Conservation (phyloP, 2,113 vertebrate genomes). For the Fulmarus glacialis region DNA sequence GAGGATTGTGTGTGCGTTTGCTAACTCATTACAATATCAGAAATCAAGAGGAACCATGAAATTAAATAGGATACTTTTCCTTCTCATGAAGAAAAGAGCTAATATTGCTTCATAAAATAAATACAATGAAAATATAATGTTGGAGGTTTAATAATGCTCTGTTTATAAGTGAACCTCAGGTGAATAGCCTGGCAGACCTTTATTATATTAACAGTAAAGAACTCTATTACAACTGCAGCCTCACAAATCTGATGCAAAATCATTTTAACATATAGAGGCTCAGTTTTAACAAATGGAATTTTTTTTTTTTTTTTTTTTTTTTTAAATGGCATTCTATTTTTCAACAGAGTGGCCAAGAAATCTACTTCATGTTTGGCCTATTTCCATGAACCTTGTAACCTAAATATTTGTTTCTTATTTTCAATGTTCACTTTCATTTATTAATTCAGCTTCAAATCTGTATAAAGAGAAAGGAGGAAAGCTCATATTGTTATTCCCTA, state of each 20-base stretch:
- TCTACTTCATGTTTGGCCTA: neutral
- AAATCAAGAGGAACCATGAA: neutral
- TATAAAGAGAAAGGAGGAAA: neutral
- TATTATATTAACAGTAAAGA: neutral
- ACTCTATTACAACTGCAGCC: neutral
- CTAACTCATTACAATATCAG: neutral
- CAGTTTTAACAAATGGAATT: neutral
- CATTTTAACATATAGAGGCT: neutral
- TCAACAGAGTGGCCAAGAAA: neutral
- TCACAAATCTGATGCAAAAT: neutral
- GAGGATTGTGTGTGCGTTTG: neutral
- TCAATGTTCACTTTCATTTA: neutral
- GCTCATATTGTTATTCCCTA: neutral
- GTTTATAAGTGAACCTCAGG: neutral
- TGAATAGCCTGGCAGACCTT: neutral
- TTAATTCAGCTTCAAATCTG: neutral
- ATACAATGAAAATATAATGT: neutral
- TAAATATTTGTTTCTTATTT: neutral
- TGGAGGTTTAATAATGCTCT: conserved; percentile 4
- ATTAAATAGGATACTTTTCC: neutral
- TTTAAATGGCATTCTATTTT: neutral
- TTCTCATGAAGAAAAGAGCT: neutral
- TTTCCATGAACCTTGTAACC: neutral
- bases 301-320: neutral
- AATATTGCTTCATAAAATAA: conserved; percentile 1